Conservation (phyloP, 2,888 invertebrate genomes). For the Lapara coniferarum region DNA sequence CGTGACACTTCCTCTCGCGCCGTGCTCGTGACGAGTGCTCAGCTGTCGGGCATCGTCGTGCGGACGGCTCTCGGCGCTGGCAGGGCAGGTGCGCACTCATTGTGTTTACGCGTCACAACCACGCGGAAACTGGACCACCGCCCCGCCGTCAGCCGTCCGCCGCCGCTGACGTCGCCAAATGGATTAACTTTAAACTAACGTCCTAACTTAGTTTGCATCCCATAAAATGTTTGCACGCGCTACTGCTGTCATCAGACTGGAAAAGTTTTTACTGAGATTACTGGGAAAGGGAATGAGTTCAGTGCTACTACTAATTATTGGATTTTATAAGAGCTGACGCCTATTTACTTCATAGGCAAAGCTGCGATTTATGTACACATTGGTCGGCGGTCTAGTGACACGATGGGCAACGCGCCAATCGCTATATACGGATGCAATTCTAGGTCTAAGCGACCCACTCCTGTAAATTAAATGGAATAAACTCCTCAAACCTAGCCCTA, state of each 20-base stretch:
- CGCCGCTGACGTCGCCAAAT: neutral
- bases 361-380: no score
- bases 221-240: neutral
- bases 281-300: neutral
- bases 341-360: no score
- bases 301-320: no score
- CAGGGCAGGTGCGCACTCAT: neutral
- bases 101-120: conserved; percentile 6
- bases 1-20: no score
- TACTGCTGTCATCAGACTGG: neutral
- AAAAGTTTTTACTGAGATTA: neutral
- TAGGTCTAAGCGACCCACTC: no score
- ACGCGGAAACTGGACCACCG: conserved; percentile 4
- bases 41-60: neutral
- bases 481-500: no score
- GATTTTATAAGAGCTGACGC: no score
- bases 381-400: no score
- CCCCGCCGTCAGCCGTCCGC: neutral
- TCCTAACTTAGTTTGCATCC: conserved; percentile 9
- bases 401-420: no score
- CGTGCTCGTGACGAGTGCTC: neutral
- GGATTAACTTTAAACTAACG: conserved; percentile 18
- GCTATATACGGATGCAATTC: no score
- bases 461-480: no score
- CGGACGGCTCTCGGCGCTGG: neutral